These are phyloP conservation scores for Schrankia costaestrigalis DNA, from an alignment of 2,888 invertebrate genomes.

Conservation along the genomic window DNA sequence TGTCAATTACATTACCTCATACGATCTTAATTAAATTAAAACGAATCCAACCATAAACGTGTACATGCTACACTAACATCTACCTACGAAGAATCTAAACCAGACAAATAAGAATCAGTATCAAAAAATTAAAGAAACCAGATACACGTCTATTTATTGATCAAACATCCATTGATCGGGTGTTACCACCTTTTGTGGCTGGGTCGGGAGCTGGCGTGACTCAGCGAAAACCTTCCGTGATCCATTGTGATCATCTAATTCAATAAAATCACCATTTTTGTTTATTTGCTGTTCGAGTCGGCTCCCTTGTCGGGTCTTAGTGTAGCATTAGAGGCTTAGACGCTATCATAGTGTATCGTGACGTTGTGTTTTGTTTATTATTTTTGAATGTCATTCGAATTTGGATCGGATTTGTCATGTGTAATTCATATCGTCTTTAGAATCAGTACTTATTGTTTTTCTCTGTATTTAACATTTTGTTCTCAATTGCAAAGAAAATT, in stretches of 20 bases:
- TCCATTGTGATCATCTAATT: slow-evolving; percentile 78
- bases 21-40: too few relatives aligned
- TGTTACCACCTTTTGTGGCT: slow-evolving; percentile 75
- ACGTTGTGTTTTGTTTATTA: slow-evolving; percentile 47
- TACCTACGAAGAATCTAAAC: slow-evolving; percentile 8
- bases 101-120: slow-evolving; percentile 28
- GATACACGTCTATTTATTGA: slow-evolving; percentile 70
- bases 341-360: slow-evolving; percentile 57
- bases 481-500: too few relatives aligned
- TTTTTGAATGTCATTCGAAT: slow-evolving; percentile 25
- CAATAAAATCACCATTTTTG: slow-evolving; percentile 80
- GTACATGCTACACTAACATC: too few relatives aligned
- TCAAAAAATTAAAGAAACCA: slow-evolving; percentile 36
- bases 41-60: too few relatives aligned
- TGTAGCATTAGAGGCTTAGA: slow-evolving; percentile 64
- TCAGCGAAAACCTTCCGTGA: slow-evolving; percentile 58
- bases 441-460: too few relatives aligned
- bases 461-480: too few relatives aligned
- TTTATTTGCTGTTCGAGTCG: slow-evolving; percentile 63
- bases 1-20: too few relatives aligned
- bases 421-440: too few relatives aligned
- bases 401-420: slow-evolving; percentile 32
- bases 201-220: slow-evolving; percentile 65
- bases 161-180: slow-evolving; percentile 74
- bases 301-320: slow-evolving; percentile 68